A percentile compares a stretch with the other conserved stretches of the same genome.
Evolutionary conservation across 2,113 vertebrate genomes (phyloP).

Genomic region (Pontoporia blainvillei): DNA sequence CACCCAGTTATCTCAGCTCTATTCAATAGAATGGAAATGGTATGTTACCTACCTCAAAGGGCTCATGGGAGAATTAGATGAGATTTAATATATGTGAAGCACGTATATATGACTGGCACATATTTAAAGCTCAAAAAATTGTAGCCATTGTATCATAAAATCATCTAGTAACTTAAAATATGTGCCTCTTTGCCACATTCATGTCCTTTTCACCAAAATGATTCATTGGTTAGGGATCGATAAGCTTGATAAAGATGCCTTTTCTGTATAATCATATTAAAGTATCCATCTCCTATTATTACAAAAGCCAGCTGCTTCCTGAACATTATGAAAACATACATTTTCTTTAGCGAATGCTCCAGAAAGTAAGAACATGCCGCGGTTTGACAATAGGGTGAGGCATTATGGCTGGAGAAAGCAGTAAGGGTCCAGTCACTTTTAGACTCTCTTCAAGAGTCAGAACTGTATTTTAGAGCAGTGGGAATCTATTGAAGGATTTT

Average conservation of each 20-base stretch:
- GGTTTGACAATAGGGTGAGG: neutral
- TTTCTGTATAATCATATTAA: neutral
- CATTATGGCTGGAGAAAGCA: neutral
- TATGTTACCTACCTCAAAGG: neutral
- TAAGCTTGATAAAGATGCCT: neutral
- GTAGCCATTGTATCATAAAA: neutral
- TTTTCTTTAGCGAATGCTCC: neutral
- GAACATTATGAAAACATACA: neutral
- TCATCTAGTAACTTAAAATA: neutral
- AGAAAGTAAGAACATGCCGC: neutral
- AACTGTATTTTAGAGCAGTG: neutral
- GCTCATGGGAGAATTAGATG: neutral
- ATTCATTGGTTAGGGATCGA: neutral
- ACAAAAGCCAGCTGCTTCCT: neutral
- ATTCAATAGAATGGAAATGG: neutral
- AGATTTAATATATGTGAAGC: neutral
- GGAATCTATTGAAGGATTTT: neutral
- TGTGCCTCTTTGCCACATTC: neutral
- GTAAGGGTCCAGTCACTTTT: neutral
- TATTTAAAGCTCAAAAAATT: neutral
- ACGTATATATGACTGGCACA: neutral
- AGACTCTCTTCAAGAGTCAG: neutral
- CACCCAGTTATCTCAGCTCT: neutral
- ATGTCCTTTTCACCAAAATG: neutral
- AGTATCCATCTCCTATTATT: neutral